These are phyloP conservation scores for Lapara coniferarum DNA, from an alignment of 2,888 invertebrate species.

Conservation along the genomic window DNA sequence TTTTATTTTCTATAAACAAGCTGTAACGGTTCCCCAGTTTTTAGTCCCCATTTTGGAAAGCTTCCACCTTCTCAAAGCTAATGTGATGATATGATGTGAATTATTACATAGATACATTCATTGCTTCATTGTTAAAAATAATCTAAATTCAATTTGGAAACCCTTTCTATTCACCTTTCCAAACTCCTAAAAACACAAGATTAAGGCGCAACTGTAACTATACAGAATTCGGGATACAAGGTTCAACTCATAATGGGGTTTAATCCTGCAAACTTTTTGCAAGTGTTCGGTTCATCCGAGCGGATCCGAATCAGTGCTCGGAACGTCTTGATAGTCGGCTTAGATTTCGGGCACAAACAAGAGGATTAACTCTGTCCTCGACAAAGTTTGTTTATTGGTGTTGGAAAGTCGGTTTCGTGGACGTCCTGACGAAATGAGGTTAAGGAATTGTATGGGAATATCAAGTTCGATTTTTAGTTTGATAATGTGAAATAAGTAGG, in stretches of 20 bases:
- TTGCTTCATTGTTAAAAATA: too few relatives aligned
- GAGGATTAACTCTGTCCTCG: conserved; percentile 6
- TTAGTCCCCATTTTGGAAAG: background rate
- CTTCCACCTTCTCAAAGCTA: background rate
- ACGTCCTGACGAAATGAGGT: background rate
- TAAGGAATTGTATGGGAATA: background rate
- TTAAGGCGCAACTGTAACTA: background rate
- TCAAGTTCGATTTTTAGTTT: background rate
- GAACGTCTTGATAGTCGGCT: conserved; percentile 3
- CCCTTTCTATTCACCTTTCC: too few relatives aligned
- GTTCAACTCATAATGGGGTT: conserved; percentile 5
- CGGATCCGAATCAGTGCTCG: background rate
- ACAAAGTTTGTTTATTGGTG: conserved; percentile 3
- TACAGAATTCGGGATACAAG: background rate
- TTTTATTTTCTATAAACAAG: conserved; percentile 1
- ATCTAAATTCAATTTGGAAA: too few relatives aligned
- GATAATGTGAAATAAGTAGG: too few relatives aligned
- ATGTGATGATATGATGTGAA: too few relatives aligned
- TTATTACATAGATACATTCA: too few relatives aligned
- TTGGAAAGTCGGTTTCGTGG: conserved; percentile 4
- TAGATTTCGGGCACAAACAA: conserved; percentile 5
- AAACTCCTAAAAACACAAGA: background rate
- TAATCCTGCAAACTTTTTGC: conserved; percentile 5
- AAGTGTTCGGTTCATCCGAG: background rate
- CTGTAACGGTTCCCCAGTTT: conserved; percentile 14